Evolutionary conservation across 2,888 invertebrate species (phyloP), one percentile per base, ranked within the genome.

Genomic region (Heterodera filipjevi): DNA sequence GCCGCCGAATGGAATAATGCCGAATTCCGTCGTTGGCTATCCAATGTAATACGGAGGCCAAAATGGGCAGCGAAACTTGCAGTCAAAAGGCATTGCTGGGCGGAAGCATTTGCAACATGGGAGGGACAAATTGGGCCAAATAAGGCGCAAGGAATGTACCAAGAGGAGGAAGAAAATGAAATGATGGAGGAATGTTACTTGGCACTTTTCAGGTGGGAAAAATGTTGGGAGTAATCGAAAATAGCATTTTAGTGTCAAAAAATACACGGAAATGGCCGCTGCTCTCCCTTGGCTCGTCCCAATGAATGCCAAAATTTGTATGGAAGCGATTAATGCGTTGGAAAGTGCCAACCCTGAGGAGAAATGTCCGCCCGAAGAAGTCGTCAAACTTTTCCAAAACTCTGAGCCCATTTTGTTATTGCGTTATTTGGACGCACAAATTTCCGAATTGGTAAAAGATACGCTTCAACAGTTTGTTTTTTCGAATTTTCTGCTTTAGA

Each of bases 381-480:
- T 75, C 59, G 68, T 75, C 68, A 22, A 64, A 59, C 68, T 75
- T 22, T 75, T 75, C 33, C n/a, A 73, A 73, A 66, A 75, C 19
- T 49, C 66, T 2, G 33, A 75, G 30, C 44, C 44, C 16, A 53
- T 44, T 32, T 27, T 46, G 2, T 74, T 75, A 46, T 44, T 75
- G 44, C 68, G 68, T 6, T 75, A 59, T 64, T 35, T 75, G 35
- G 75, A 75, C 46, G 33, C 46, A 64, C 44, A 33, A 6, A 27
- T 27, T 73, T 64, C n/a, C 30, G 73, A 73, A 33, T 73, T 73
- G 44, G 73, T 73, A 73, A 39, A 14, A 19, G 5, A 70, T 27
- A n/a, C 27, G 5, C 6, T 70, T 10, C 27, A 19, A 6, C 68
- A 16, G 10, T 49, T 49, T 16, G 14, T 49, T 14, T 49, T 14